phyloP scores from a whole-genome alignment of 2,797 vertebrate species.

The Uromys caudimaculatus region DNA sequence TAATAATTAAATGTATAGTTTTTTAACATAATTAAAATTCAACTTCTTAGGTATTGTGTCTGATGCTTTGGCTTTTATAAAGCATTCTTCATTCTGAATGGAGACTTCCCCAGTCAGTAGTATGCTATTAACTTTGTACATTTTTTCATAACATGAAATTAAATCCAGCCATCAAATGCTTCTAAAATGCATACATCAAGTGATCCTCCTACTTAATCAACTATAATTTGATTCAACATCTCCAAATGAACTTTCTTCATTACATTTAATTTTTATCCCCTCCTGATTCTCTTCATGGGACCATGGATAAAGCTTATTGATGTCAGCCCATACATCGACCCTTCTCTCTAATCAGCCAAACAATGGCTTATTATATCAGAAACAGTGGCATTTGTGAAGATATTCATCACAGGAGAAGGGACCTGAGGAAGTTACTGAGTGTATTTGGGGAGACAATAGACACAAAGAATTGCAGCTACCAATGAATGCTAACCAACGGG shows the following conservation, averaged over 20 bases:
- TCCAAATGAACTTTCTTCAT: conserved; percentile 26
- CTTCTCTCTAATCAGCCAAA: conserved; percentile 23
- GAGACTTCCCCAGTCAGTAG: conserved; percentile 22
- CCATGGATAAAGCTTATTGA: conserved; percentile 29
- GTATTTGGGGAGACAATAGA: neutral
- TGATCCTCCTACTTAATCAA: conserved; percentile 66
- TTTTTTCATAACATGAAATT: conserved; percentile 68
- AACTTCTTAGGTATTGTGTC: neutral
- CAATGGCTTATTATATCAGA: neutral
- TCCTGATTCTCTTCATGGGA: conserved; percentile 29
- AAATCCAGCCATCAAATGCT: conserved; percentile 20
- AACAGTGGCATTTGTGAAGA: neutral
- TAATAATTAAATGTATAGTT: neutral
- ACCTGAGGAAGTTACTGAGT: neutral
- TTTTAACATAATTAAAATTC: conserved; percentile 43
- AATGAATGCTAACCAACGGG: neutral
- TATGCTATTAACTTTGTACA: conserved; percentile 66
- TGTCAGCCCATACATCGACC: conserved; percentile 16
- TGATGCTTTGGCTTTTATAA: conserved; percentile 26
- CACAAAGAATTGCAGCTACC: neutral
- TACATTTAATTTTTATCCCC: conserved; percentile 5
- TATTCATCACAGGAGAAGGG: neutral
- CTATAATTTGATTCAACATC: conserved; percentile 63
- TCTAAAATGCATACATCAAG: conserved; percentile 50
- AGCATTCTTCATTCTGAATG: conserved; percentile 50